Conservation (phyloP, 2,888 invertebrate species). For the Acanthopleura granulata region DNA sequence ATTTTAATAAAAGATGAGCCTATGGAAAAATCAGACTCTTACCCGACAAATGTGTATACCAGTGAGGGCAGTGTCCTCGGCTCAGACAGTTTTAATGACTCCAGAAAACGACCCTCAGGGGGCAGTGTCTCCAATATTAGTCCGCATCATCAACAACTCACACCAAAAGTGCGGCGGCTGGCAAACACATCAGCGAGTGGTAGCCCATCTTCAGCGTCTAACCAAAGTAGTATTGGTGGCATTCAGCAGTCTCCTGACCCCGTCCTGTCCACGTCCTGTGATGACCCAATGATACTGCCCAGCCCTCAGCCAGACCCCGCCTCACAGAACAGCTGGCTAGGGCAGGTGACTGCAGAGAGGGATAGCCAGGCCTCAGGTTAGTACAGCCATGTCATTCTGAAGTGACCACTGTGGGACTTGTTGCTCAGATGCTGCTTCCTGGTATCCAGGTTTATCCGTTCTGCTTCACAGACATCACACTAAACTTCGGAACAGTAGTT, state of each 20-base stretch:
- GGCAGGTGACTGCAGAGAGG: background rate
- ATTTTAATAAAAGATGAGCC: background rate
- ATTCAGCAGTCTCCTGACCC: background rate
- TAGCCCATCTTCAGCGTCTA: background rate
- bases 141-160: too few species aligned
- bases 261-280: background rate
- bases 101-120: background rate
- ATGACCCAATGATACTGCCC: background rate
- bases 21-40: background rate
- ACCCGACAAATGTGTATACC: background rate
- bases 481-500: too few species aligned
- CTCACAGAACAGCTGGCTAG: background rate
- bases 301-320: background rate
- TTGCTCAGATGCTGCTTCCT: too few species aligned
- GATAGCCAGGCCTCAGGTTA: background rate
- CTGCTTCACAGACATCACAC: too few species aligned
- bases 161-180: background rate
- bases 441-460: too few species aligned
- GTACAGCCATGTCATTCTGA: background rate
- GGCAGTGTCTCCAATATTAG: background rate
- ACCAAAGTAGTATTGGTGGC: background rate
- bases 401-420: too few species aligned
- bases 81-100: background rate
- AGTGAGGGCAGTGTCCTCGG: background rate
- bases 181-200: background rate